Percentiles rank a stretch among this genome's conserved stretches.
Evolutionary conservation across 2,113 vertebrate genomes (phyloP).

Genomic region (Anhinga rufa): DNA sequence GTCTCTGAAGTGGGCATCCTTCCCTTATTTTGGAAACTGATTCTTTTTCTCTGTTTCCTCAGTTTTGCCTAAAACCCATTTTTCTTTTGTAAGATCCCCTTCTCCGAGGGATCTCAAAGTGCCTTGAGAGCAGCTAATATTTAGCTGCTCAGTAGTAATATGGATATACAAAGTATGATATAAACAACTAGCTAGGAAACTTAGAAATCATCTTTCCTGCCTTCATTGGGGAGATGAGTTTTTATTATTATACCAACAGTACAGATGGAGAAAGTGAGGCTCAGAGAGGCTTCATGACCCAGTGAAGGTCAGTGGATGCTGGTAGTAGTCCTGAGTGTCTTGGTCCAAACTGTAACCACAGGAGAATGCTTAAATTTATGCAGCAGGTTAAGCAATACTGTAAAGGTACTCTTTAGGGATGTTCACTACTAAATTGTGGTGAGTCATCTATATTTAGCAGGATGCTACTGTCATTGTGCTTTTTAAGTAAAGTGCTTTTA

Average conservation of each 20-base stretch:
- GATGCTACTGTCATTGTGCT: constrained; percentile 59
- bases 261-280: background rate
- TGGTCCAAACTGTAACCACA: background rate
- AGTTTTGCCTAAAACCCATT: background rate
- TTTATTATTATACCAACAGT: background rate
- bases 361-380: constrained; percentile 52
- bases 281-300: background rate
- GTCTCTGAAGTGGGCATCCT: background rate
- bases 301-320: background rate
- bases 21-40: background rate
- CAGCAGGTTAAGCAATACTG: constrained; percentile 48
- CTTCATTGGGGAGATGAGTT: background rate
- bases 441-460: constrained; percentile 67
- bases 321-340: background rate
- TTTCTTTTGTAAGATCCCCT: background rate
- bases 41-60: background rate
- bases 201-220: background rate
- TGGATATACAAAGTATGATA: background rate
- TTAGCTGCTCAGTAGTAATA: background rate
- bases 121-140: background rate
- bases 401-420: constrained; percentile 41
- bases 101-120: background rate
- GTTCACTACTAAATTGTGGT: constrained; percentile 58
- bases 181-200: background rate
- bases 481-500: constrained; percentile 68